Evolutionary conservation across 2,113 vertebrate species (phyloP), one percentile per base, ranked within the genome.

Genomic region (Pungitius pungitius): DNA sequence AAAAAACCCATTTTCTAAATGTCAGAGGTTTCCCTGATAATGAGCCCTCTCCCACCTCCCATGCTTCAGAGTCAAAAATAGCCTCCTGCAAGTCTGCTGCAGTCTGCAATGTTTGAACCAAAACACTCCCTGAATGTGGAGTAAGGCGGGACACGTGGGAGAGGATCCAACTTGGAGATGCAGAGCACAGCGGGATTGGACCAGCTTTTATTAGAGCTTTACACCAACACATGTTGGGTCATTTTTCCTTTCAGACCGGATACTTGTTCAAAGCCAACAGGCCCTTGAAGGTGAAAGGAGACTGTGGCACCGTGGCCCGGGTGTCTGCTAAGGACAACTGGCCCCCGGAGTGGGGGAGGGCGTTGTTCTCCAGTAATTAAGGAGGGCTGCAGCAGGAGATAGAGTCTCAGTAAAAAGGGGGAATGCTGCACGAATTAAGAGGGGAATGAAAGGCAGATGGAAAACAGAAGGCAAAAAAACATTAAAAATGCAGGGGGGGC

Each of bases 301-400:
- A 49, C 68, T 15, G 51, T 3, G 35, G 51, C 35, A 51, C 42
- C 3, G 30, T 30, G 45, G 66, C 47, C 43, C 45, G 43, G 24
- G 60, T 14, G 39, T 18, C 58, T 39, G 37, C 61, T 72, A 56
- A 85, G 77, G 79, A 81, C 83, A 81, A 82, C 49, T 13, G 51
- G 69, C 43, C 74, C 73, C 85, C 51, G n/a, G 68, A 74, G 80
- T 54, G 73, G 45, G 75, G 60, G 54, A n/a, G 60, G 37, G 55
- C 33, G 57, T 73, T 78, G 70, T 83, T 81, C 67, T 71, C 78
- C 42, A 43, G 59, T 73, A 76, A 80, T 74, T 82, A 86, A 74
- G 15, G n/a, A 22, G 22, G 70, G 18, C 39, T 17, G 27, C 40
- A 69, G 58, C 61, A 62, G 59, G 47, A 83, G 63, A 63, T 2